These are phyloP conservation scores for Gallinago solitaria DNA, from an alignment of 2,797 vertebrate genomes.

Conservation along the genomic window DNA sequence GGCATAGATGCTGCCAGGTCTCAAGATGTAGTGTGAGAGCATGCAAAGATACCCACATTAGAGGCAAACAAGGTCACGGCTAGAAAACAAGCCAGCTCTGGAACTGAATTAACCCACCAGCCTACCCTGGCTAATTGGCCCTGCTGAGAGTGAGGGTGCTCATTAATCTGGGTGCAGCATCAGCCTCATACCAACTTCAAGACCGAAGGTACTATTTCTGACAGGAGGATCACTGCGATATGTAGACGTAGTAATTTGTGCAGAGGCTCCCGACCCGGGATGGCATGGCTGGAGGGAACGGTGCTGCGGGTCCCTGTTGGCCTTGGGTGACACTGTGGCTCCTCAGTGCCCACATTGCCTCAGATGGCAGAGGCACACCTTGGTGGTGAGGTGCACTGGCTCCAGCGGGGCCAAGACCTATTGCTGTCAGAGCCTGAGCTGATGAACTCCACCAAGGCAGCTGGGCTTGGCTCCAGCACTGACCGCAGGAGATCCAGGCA, in stretches of 20 bases:
- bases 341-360: background rate
- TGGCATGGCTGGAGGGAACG: background rate
- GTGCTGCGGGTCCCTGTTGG: rapidly evolving
- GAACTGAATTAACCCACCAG: background rate
- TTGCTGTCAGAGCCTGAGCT: background rate
- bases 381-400: rapidly evolving
- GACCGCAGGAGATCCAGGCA: background rate
- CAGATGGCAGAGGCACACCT: background rate
- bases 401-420: rapidly evolving
- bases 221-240: background rate
- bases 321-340: background rate
- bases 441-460: background rate
- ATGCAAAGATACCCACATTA: background rate
- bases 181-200: background rate
- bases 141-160: background rate
- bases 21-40: background rate
- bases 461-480: background rate
- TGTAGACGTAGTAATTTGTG: background rate
- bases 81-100: background rate
- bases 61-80: conserved; percentile 21
- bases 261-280: background rate
- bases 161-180: background rate
- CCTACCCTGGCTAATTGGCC: background rate
- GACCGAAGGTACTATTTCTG: background rate
- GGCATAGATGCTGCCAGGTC: background rate